Conservation (phyloP, 2,888 invertebrate genomes). For the Stramonita haemastoma region DNA sequence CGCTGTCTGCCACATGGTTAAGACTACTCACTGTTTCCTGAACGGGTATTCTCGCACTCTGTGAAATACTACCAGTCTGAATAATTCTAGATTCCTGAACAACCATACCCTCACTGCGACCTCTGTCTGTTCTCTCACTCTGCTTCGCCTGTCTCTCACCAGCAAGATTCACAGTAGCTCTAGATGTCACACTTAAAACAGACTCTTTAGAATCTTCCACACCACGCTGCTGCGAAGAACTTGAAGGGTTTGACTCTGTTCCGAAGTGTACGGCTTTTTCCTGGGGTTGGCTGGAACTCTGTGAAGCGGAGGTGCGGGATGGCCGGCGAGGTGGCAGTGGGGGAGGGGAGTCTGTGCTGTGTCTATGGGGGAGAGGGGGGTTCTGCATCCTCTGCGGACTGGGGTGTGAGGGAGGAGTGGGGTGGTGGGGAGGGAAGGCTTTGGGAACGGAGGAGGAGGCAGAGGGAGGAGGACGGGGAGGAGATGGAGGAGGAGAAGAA, state of each 20-base stretch:
- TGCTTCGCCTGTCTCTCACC: not conserved
- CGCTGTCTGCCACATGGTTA: not conserved
- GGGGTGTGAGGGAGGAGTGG: not conserved
- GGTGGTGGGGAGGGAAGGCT: not conserved
- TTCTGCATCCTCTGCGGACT: not conserved
- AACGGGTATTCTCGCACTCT: too few species aligned
- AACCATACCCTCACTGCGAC: not conserved
- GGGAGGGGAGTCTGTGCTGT: not conserved
- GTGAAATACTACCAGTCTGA: not conserved
- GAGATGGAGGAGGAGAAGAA: constrained; percentile 20
- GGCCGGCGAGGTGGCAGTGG: constrained; percentile 1
- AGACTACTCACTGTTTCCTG: not conserved
- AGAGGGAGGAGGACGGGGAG: not conserved
- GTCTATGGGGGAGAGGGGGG: constrained; percentile 17
- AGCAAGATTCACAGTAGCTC: too few species aligned
- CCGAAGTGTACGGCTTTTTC: not conserved
- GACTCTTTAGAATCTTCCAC: not conserved
- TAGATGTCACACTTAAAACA: not conserved
- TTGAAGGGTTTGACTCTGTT: not conserved
- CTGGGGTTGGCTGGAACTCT: not conserved
- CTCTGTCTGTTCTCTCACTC: not conserved
- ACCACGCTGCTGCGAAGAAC: not conserved
- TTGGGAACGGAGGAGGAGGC: not conserved
- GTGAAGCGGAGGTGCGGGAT: not conserved
- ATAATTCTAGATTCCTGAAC: not conserved